Percentiles rank a stretch among this genome's conserved stretches.
Evolutionary conservation across 2,888 invertebrate species (phyloP).

Genomic region (Chalcosyrphus nemorum): DNA sequence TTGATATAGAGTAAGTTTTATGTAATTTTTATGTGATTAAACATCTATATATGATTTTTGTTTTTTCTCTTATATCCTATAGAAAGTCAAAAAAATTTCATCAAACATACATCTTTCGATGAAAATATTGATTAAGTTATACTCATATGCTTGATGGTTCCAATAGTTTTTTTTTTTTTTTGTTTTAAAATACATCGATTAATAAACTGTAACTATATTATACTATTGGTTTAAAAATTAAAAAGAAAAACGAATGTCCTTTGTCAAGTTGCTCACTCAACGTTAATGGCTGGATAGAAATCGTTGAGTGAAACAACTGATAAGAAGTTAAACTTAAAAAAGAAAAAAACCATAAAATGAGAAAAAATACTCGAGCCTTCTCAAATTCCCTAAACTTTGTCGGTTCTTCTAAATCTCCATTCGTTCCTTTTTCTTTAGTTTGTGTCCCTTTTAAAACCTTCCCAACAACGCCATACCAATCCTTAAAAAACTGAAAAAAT

Average conservation of each 20-base stretch:
- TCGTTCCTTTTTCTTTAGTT: not conserved
- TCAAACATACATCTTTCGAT: constrained; percentile 14
- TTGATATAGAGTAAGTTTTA: constrained; percentile 34
- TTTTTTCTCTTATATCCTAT: constrained; percentile 5
- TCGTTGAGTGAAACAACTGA: constrained; percentile 63
- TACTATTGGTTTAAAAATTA: constrained; percentile 2
- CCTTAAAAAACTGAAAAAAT: constrained; percentile 26
- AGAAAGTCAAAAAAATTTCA: not conserved
- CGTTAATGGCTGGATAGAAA: constrained; percentile 68
- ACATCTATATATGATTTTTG: constrained; percentile 43
- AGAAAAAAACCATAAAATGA: not conserved
- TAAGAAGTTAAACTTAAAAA: constrained; percentile 18
- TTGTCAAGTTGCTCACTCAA: constrained; percentile 61
- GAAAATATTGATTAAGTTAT: constrained; percentile 4
- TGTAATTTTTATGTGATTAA: constrained; percentile 24
- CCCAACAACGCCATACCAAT: constrained; percentile 27
- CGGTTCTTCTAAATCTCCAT: not conserved
- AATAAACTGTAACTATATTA: constrained; percentile 64
- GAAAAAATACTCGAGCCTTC: constrained; percentile 34
- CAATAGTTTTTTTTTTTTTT: constrained; percentile 20
- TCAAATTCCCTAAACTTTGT: constrained; percentile 18
- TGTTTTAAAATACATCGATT: constrained; percentile 48
- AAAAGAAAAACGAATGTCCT: not conserved
- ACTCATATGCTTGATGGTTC: not conserved
- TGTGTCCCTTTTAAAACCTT: not conserved